Percentiles rank a stretch among this genome's conserved stretches.
Evolutionary conservation across 2,797 vertebrate species (phyloP).

Genomic region (Channa striata): DNA sequence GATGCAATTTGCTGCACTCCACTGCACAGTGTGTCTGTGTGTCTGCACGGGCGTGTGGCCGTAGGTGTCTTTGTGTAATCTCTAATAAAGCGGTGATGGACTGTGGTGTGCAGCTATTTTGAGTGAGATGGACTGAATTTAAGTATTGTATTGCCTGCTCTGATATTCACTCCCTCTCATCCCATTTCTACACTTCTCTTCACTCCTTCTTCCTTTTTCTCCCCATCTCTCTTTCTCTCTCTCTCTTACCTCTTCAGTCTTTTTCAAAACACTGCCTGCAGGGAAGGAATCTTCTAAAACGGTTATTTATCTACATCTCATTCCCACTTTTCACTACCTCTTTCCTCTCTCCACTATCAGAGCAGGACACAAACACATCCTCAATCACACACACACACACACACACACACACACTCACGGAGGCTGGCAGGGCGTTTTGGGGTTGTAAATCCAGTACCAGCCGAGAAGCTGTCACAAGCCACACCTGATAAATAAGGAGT

Average conservation of each 20-base stretch:
- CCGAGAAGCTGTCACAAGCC: slow-evolving; percentile 54
- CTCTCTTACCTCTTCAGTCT: slow-evolving; percentile 1
- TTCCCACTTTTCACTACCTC: slow-evolving; percentile 55
- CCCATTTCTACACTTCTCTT: not conserved
- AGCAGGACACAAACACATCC: slow-evolving; percentile 51
- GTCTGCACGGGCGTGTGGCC: slow-evolving; percentile 35
- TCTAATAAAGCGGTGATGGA: slow-evolving; percentile 72
- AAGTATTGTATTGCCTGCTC: slow-evolving; percentile 56
- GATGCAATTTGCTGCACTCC: slow-evolving; percentile 66
- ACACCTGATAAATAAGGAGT: slow-evolving; percentile 59
- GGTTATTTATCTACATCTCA: slow-evolving; percentile 73
- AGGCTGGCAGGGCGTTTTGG: slow-evolving; percentile 27
- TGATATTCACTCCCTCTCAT: slow-evolving; percentile 20
- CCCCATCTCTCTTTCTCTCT: slow-evolving; percentile 2
- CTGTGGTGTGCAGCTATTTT: slow-evolving; percentile 63
- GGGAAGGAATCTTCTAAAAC: slow-evolving; percentile 61
- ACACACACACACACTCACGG: not conserved
- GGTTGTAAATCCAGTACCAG: slow-evolving; percentile 66
- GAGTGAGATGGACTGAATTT: slow-evolving; percentile 69
- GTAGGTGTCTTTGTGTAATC: slow-evolving; percentile 54
- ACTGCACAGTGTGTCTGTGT: slow-evolving; percentile 35
- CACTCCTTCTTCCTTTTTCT: not conserved
- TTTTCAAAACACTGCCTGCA: slow-evolving; percentile 31
- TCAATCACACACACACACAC: slow-evolving; percentile 21
- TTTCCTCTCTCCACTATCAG: slow-evolving; percentile 48